Percentiles rank a stretch among this genome's conserved stretches.
Conservation (phyloP, 1,140 invertebrate genomes). For the Anagrus nilaparvatae region DNA sequence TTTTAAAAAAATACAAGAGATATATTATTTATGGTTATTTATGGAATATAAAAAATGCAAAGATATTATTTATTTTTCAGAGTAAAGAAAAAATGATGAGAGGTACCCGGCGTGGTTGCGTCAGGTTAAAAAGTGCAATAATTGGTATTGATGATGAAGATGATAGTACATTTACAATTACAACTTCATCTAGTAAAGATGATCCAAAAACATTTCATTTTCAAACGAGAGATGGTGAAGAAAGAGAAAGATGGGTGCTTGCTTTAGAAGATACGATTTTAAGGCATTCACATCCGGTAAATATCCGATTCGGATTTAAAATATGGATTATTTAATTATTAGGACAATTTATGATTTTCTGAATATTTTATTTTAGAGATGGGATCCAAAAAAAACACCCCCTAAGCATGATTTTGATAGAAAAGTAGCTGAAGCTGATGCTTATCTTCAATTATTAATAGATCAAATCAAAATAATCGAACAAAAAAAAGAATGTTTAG, state of each 20-base stretch:
- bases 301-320: too few species aligned
- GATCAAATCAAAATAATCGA: slow-evolving; percentile 73
- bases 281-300: slow-evolving; percentile 60
- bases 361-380: slow-evolving; percentile 33
- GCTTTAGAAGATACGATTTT: slow-evolving; percentile 90
- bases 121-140: slow-evolving; percentile 83
- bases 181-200: slow-evolving; percentile 53
- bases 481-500: slow-evolving; percentile 21
- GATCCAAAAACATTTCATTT: slow-evolving; percentile 99
- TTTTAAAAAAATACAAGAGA: slow-evolving; percentile 2
- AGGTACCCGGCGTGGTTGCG: slow-evolving; percentile 90
- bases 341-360: neutral
- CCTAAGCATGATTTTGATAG: slow-evolving; percentile 76
- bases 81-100: slow-evolving; percentile 98
- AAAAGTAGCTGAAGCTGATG: slow-evolving; percentile 89
- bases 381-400: slow-evolving; percentile 48
- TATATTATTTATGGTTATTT: slow-evolving; percentile 8
- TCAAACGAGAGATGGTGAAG: slow-evolving; percentile 81
- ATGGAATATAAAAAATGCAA: neutral
- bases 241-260: slow-evolving; percentile 91
- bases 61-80: slow-evolving; percentile 58
- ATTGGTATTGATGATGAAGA: slow-evolving; percentile 99
- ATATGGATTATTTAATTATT: slow-evolving; percentile 2
- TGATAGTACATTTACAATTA: slow-evolving; percentile 98
- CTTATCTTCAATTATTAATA: slow-evolving; percentile 91